Conservation (phyloP, 2,888 invertebrate species). For the Meghimatium bilineatum region DNA sequence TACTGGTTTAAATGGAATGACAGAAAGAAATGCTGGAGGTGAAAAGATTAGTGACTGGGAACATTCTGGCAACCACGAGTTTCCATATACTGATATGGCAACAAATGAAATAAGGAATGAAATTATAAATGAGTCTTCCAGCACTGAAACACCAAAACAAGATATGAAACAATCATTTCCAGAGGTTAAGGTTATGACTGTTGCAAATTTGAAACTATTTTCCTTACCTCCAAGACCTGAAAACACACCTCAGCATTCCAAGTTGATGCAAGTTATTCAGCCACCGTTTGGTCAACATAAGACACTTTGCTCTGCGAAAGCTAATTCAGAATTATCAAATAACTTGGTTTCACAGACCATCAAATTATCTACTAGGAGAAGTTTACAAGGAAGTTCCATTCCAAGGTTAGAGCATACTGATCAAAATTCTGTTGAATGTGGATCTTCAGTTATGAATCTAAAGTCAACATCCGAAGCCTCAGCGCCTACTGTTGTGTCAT, state of each 20-base stretch:
- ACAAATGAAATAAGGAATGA: background rate
- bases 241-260: conserved; percentile 16
- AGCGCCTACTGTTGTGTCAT: background rate
- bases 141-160: background rate
- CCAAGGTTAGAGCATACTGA: background rate
- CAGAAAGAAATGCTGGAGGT: background rate
- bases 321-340: background rate
- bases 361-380: background rate
- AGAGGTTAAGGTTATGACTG: conserved; percentile 8
- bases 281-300: conserved; percentile 18
- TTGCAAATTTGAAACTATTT: conserved; percentile 24
- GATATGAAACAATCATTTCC: background rate
- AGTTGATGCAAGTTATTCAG: conserved; percentile 29
- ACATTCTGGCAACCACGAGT: background rate
- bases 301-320: background rate
- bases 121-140: background rate
- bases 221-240: conserved; percentile 8
- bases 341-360: background rate
- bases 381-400: background rate
- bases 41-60: background rate
- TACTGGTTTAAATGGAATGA: background rate
- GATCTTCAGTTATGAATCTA: background rate
- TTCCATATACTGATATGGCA: background rate
- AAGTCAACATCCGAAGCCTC: background rate
- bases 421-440: background rate